Evolutionary conservation across 2,797 vertebrate genomes (phyloP), one percentile per base, ranked within the genome.

Genomic region (Podarcis lilfordi): DNA sequence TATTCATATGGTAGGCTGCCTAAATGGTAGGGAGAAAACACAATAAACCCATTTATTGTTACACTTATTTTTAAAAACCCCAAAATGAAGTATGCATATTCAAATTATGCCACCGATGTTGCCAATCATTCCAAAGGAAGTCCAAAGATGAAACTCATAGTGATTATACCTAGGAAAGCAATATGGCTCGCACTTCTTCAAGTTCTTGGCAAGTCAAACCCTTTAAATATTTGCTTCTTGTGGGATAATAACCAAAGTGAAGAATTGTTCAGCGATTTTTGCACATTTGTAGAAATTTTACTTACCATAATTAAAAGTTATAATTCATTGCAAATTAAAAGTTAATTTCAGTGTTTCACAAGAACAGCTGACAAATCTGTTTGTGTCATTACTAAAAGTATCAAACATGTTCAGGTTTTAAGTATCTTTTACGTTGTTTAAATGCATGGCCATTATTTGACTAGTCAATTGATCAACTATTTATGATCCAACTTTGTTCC

Each of bases 1-100:
- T 99, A 98, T 96, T 99, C 98, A 1, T 99, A 99, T 76, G 98
- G 98, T 87, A 99, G 97, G 92, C 98, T 98, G 93, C 98, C 98
- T 99, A 95, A 82, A 92, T 95, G 82, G 92, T 89, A 72, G 82
- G 32, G n/a, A 93, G 92, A 96, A 95, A 95, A 35, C 55, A 80
- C 35, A 75, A 94, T 78, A 92, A 91, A 93, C 27, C 40, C 88
- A 92, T 83, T 92, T 87, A 86, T 88, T 89, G 91, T 89, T 75
- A 37, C 80, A 84, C 8, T 89, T 23, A 3, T 80, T 43, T 83
- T 55, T 43, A 89, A 86, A 55, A 82, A 35, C 8, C 13, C 10
- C n/a, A 50, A 74, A 61, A 84, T 84, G 50, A 84, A 75, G 37
- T 59, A 19, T 40, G 13, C 13, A 27, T 79, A 80, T 45, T 80